Base-by-base conservation (phyloP, 2,888 invertebrate genomes). In the Schizaphis graminum region DNA sequence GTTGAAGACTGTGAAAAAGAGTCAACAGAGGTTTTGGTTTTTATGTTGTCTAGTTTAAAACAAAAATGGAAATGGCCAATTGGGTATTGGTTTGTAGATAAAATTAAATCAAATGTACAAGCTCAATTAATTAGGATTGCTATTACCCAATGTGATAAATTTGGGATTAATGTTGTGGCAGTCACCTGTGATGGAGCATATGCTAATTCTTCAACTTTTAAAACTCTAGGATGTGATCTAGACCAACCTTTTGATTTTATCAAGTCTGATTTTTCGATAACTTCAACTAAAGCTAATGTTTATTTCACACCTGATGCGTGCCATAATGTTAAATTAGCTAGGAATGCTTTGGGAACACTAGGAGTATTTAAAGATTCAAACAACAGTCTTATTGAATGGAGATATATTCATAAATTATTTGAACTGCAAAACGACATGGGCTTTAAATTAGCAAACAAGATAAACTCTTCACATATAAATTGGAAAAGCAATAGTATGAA, bases 61-160 rank as follows among this genome's bases (percentile, higher is more conserved):
- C 3, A 8, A 47, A 35, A 91, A 3, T 77, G 91, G 49, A 91
- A 91, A 77, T 91, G 77, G 91, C 91, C 91, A 0, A 91, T 91
- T 16, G 49, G 67, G 16, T 91, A 49, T 77, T 91, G 91, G 91
- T 91, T 77, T 77, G 47, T 91, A n/a, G 77, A 91, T 16, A 53
- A 53, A 53, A 53, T 53, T 16, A 53, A 53, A 53, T 53, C 53
- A 1, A 53, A 16, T 16, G 53, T 53, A 53, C 53, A 53, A 16
- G 53, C 16, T 16, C 53, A 53, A 16, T 16, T 53, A 16, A 53
- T 53, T 16, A 53, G 16, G 16, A 53, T 53, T 53, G 53, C 53
- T 53, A 53, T 53, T 16, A 16, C 53, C 1, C 16, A 53, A 53
- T 53, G 53, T 16, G 16, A 53, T 16, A 53, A 53, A 53, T 53